Percentiles rank a stretch among this genome's conserved stretches.
phyloP scores from a whole-genome alignment of 2,797 vertebrate species.

The Selene dorsalis region DNA sequence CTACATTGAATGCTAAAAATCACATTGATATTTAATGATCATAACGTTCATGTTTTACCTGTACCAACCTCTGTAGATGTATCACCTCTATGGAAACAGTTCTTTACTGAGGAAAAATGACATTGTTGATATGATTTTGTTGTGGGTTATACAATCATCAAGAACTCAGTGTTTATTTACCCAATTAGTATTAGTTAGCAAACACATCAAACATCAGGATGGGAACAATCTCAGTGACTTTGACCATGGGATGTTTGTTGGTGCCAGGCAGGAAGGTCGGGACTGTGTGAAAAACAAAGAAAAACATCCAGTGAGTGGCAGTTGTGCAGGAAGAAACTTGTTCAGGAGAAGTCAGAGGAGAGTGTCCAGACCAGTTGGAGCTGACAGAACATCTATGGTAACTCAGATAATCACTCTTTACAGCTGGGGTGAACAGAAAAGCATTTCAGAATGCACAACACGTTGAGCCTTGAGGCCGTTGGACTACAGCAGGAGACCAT shows the following conservation, averaged over 20 bases:
- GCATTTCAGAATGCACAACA: background rate
- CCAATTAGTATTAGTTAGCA: background rate
- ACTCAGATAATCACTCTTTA: background rate
- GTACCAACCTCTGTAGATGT: conserved; percentile 12
- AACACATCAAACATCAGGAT: background rate
- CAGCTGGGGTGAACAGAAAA: background rate
- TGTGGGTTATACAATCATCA: background rate
- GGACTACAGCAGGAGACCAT: background rate
- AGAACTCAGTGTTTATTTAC: background rate
- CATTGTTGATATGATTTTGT: background rate
- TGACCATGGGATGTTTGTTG: no score
- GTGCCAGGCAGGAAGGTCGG: no score
- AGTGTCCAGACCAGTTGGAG: background rate
- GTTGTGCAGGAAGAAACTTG: background rate
- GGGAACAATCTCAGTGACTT: background rate
- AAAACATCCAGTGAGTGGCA: background rate
- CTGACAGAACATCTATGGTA: background rate
- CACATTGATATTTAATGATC: conserved; percentile 17
- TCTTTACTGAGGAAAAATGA: background rate
- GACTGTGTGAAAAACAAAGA: background rate
- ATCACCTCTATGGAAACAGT: background rate
- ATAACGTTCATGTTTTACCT: conserved; percentile 7
- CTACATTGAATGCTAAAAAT: conserved; percentile 28
- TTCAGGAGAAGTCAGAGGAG: background rate
- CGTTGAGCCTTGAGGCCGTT: background rate